phyloP scores from a whole-genome alignment of 2,113 vertebrate species.

The Grammomys surdaster region DNA sequence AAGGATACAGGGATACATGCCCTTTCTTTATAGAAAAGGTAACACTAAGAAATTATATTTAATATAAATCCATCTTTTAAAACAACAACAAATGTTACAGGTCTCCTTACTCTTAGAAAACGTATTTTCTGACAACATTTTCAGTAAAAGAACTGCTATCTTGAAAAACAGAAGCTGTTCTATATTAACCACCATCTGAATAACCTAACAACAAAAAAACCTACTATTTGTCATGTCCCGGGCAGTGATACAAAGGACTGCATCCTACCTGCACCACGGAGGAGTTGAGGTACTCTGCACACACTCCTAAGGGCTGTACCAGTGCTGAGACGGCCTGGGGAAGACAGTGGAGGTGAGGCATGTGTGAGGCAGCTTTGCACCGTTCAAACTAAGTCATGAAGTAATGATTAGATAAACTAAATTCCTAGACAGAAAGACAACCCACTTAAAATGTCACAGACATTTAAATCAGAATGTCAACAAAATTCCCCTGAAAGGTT shows the following conservation, averaged over 20 bases:
- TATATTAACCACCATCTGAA: neutral
- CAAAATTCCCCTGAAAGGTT: neutral
- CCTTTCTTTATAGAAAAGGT: neutral
- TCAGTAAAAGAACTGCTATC: neutral
- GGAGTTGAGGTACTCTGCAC: slow-evolving; percentile 98
- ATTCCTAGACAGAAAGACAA: neutral
- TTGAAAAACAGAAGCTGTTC: neutral
- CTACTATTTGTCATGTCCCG: neutral
- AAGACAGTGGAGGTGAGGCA: slow-evolving; percentile 65
- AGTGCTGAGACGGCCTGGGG: slow-evolving; percentile 95
- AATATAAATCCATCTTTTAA: slow-evolving; percentile 27
- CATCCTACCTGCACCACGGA: slow-evolving; percentile 95
- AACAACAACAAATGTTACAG: neutral
- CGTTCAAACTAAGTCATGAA: slow-evolving; percentile 39
- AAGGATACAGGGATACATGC: neutral
- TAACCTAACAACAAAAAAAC: neutral
- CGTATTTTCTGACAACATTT: slow-evolving; percentile 40
- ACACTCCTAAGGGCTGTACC: slow-evolving; percentile 96
- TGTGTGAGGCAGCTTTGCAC: neutral
- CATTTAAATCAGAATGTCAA: slow-evolving; percentile 56
- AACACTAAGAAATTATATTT: slow-evolving; percentile 20
- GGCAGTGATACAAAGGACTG: neutral
- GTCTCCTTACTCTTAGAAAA: slow-evolving; percentile 14
- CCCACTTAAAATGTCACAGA: slow-evolving; percentile 5
- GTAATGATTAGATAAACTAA: slow-evolving; percentile 17